Base-by-base conservation (phyloP, 2,113 vertebrate species). In the Cyphomyrus discorhynchus region DNA sequence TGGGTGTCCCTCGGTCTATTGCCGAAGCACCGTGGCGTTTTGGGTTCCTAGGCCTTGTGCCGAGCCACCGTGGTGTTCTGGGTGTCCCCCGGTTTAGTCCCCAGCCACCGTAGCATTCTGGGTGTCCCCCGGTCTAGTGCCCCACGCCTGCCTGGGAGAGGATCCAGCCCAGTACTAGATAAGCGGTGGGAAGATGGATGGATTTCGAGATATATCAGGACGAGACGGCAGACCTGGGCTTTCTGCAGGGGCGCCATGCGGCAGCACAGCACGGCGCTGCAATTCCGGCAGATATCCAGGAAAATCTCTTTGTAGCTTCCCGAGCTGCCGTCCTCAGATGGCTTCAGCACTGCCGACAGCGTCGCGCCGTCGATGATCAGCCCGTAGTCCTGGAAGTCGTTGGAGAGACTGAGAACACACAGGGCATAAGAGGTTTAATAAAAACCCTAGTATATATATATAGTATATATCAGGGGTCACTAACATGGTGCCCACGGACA, bases 221-320 rank as follows among this genome's bases (percentile, higher is more conserved):
- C 47, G 83, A 47, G 80, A 42, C 6, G 9, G 6, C 52, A 45
- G 90, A 98, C 98, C 98, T 99, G 98, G 31, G 98, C 98, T 94
- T 99, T 99, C 94, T 99, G 98, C 53, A 99, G 95, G 2, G 98
- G 98, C 0, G 98, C 98, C 98, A 99, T 99, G 31, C 98, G 97
- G 90, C 98, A 99, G 95, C 98, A 99, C 45, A 99, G 96, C 80
- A 99, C 98, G 0, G 98, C 98, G 2, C 97, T 99, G 94, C 98
- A 99, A 95, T 98, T 99, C 10, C 98, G 96, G 94, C 98, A 99
- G 93, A 99, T 97, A 85, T 99, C 97, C 77, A 99, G 96, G 93
- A 99, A 99, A 91, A 97, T 96, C 92, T 99, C 97, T 70, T 97
- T 96, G 95, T 99, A 99, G 95, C 97, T 98, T 92, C 96, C 94